These are phyloP conservation scores for Calliscelio sp. DNA, from an alignment of 2,888 invertebrate species.

Conservation along the genomic window DNA sequence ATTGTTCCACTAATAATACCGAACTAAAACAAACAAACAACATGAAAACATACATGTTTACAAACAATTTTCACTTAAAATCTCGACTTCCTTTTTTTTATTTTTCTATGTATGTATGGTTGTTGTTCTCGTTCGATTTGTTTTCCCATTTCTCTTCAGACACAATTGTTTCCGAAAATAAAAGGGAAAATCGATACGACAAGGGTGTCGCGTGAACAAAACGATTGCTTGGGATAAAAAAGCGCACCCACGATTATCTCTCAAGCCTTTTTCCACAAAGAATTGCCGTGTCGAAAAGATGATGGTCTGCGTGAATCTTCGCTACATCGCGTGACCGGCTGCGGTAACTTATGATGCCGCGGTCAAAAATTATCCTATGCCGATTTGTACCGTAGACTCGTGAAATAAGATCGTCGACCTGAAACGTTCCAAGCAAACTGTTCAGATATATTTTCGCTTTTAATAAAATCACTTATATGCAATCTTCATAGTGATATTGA, in stretches of 20 bases:
- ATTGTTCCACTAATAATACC: neutral
- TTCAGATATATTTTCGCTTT: too few relatives aligned
- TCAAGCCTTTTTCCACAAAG: conserved; percentile 10
- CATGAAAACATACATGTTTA: too few relatives aligned
- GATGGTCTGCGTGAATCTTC: conserved; percentile 40
- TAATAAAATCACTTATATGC: too few relatives aligned
- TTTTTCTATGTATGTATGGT: too few relatives aligned
- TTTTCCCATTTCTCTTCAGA: too few relatives aligned
- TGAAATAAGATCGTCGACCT: conserved; percentile 52
- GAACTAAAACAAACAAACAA: too few relatives aligned
- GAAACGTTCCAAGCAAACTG: conserved; percentile 20
- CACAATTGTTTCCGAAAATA: neutral
- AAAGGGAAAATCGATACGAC: neutral
- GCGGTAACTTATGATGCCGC: conserved; percentile 47
- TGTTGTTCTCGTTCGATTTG: too few relatives aligned
- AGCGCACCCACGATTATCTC: conserved; percentile 10
- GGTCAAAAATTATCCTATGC: conserved; percentile 38
- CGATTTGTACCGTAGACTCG: conserved; percentile 38
- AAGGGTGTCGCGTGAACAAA: conserved; percentile 11
- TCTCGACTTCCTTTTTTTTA: too few relatives aligned
- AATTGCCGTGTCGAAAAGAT: conserved; percentile 42
- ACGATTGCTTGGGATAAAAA: conserved; percentile 2
- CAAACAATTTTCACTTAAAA: too few relatives aligned
- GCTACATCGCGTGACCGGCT: conserved; percentile 69
- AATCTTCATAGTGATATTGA: too few relatives aligned